Base-by-base conservation (phyloP, 2,888 invertebrate genomes). In the Agrochola circellaris region DNA sequence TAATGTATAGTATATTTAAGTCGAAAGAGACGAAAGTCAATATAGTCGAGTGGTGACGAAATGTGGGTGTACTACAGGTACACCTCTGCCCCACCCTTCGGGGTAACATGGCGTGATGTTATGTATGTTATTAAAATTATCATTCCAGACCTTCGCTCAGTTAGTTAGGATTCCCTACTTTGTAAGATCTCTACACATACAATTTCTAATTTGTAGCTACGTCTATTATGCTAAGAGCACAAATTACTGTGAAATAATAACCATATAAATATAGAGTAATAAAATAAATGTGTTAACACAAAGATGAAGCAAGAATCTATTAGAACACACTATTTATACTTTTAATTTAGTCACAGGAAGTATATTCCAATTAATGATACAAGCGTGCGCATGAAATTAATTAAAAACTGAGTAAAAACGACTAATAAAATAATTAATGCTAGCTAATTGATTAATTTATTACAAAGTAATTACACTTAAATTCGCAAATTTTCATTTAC, bases 321-420 rank as follows among this genome's bases (percentile, higher is more conserved):
- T 61, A 74, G 30, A 77, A 68, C 62, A 83, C 30, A 79, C 42
- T 68, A 69, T 80, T 73, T 17, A 51, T 13, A 62, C 17, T 45
- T 26, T 67, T 20, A 56, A 71, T 68, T 67, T 56, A 73, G 38
- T 74, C 60, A 78, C 60, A 81, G 62, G 61, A 83, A 81, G 66
- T 78, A 65, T 60, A 73, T 77, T 88, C 30, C 34, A 80, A 79
- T 77, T 82, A 80, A 88, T 76, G 17, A 45, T 78, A 75, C 64
- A 87, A 86, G 87, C 87, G 74, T 80, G 84, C 67, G 71, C 81
- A 82, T 83, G 75, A 86, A 75, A 78, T 77, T 83, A 78, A 81
- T 83, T 79, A 78, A 87, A 87, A 77, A 65, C 71, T 81, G 66
- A 79, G 82, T 73, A 77, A 87, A 85, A 78, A 79, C 73, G 82